Conservation (phyloP, 2,113 vertebrate species). For the Plectropomus leopardus region DNA sequence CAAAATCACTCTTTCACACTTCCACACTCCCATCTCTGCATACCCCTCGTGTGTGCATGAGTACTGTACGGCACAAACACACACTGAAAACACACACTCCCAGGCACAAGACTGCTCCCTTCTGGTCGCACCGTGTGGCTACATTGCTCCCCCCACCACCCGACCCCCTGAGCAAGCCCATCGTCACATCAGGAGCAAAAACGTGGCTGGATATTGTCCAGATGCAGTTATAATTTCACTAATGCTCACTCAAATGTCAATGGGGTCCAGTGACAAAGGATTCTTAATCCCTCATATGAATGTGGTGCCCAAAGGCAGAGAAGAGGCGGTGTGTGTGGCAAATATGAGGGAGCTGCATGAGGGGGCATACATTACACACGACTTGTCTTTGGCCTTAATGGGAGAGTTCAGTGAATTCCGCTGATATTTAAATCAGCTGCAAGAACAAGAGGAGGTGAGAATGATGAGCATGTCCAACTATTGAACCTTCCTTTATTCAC, state of each 20-base stretch:
- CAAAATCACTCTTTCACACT: conserved; percentile 73
- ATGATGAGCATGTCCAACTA: conserved; percentile 54
- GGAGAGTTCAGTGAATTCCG: conserved; percentile 60
- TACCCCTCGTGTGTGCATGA: conserved; percentile 34
- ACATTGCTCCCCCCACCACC: conserved; percentile 18
- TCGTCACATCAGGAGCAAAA: conserved; percentile 22
- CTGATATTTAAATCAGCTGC: conserved; percentile 68
- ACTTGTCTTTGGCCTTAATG: conserved; percentile 62
- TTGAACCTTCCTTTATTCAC: conserved; percentile 60
- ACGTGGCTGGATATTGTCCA: conserved; percentile 68
- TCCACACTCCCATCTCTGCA: conserved; percentile 63
- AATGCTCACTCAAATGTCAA: conserved; percentile 82
- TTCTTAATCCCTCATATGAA: conserved; percentile 72
- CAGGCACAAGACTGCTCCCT: conserved; percentile 76
- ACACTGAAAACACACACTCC: conserved; percentile 31
- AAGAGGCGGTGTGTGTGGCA: conserved; percentile 37
- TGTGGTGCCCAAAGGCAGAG: conserved; percentile 48
- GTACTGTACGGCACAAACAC: conserved; percentile 46
- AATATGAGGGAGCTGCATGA: conserved; percentile 66
- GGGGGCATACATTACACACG: conserved; percentile 76
- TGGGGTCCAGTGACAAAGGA: conserved; percentile 68
- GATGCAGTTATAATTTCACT: conserved; percentile 77
- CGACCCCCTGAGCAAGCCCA: too few species aligned
- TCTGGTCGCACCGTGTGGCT: conserved; percentile 49
- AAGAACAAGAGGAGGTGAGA: conserved; percentile 1